These are phyloP conservation scores for Gymnoscelis rufifasciata DNA, from an alignment of 2,888 invertebrate species.

Conservation along the genomic window DNA sequence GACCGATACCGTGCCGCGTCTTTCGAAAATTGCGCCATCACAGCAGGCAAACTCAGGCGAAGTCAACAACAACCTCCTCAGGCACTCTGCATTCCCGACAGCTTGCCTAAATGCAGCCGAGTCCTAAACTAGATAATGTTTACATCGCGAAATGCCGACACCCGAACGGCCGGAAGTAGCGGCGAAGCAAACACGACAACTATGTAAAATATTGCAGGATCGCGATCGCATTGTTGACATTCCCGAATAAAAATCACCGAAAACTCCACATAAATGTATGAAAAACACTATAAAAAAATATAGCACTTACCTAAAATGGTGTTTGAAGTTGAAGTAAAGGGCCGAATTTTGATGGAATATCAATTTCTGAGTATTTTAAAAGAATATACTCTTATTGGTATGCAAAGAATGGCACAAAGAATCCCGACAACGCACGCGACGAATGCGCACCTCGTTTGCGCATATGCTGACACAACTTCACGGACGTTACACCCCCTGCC, in stretches of 20 bases:
- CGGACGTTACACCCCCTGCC: conserved; percentile 75
- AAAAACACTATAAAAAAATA: conserved; percentile 76
- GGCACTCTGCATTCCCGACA: conserved; percentile 75
- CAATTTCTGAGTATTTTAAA: conserved; percentile 85
- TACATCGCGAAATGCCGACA: conserved; percentile 78
- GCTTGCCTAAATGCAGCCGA: conserved; percentile 63
- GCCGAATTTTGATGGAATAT: conserved; percentile 82
- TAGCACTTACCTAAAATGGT: conserved; percentile 86
- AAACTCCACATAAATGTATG: conserved; percentile 81
- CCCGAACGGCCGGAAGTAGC: conserved; percentile 78
- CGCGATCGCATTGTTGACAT: conserved; percentile 86
- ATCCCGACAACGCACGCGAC: conserved; percentile 95
- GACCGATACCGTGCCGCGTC: conserved; percentile 79
- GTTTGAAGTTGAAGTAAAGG: conserved; percentile 81
- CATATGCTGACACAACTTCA: conserved; percentile 86
- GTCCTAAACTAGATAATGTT: conserved; percentile 76
- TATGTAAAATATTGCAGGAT: conserved; percentile 88
- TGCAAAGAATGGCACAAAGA: conserved; percentile 98
- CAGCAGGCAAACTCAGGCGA: conserved; percentile 77
- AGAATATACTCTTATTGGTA: conserved; percentile 90
- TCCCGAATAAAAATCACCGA: conserved; percentile 82
- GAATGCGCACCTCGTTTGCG: conserved; percentile 90
- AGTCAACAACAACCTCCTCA: conserved; percentile 77
- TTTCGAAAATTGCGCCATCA: conserved; percentile 81
- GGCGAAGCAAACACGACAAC: conserved; percentile 85